Base-by-base conservation (phyloP, 2,888 invertebrate genomes). In the Epiblema foenella region DNA sequence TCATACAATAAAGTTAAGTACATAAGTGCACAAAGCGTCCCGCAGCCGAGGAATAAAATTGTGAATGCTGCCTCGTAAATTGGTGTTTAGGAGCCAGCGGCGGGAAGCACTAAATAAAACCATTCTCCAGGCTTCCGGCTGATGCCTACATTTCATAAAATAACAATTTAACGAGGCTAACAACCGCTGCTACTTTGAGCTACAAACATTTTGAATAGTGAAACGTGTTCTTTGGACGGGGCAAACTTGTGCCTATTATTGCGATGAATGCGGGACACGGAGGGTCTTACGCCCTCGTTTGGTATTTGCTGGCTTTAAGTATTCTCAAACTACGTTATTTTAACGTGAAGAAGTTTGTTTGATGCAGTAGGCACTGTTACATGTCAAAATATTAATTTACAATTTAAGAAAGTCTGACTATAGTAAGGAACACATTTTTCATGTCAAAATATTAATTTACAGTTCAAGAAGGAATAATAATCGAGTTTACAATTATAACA, bases 81-180 rank as follows among this genome's bases (percentile, higher is more conserved):
- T 58, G 64, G 69, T 69, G 69, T 59, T 69, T 58, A 64, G 63
- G 24, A 24, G 60, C 18, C 60, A 58, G 51, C 51, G 49, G 56
- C 39, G 63, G 62, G 56, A 69, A 69, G 69, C 51, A 63, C 57
- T 69, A 63, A 63, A 63, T 69, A 63, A 69, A 49, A 24, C 57
- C 63, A 63, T 63, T 69, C 69, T 69, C 63, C 68, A 29, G 18
- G 56, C 51, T 67, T 59, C 49, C 63, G 63, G 37, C 39, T 49
- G 59, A 67, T 59, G 59, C 51, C 59, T 59, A 59, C 67, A 60
- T 68, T 68, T 68, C 68, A 68, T 68, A 68, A 68, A 68, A 59
- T 68, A 39, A 68, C 67, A 37, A 60, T 59, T 68, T 60, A 59
- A 68, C 39, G 33, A 46, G 15, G 57, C 56, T 57, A 49, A 33